Conservation (phyloP, 2,888 invertebrate genomes). For the Phytoseiulus persimilis region DNA sequence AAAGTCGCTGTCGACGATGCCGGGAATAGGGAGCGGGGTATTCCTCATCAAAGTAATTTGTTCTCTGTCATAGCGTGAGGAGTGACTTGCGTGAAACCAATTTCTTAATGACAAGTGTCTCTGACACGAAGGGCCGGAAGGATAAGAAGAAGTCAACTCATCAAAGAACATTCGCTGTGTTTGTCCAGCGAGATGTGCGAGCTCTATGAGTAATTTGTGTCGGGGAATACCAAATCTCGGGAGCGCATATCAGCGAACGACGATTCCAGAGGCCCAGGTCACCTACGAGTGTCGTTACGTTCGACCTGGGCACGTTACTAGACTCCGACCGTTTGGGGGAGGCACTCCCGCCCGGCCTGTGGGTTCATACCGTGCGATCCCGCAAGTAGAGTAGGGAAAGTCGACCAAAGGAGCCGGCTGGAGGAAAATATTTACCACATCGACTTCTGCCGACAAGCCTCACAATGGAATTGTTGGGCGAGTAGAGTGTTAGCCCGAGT, state of each 20-base stretch:
- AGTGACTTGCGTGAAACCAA: not conserved
- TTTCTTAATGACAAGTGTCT: not conserved
- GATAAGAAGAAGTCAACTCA: not conserved
- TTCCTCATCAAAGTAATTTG: not conserved
- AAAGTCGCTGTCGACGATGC: not conserved
- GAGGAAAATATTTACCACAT: not conserved
- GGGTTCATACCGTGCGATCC: too few species aligned
- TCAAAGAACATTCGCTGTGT: not conserved
- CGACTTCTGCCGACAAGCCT: not conserved
- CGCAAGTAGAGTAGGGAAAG: too few species aligned
- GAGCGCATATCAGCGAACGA: not conserved
- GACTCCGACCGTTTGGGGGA: too few species aligned
- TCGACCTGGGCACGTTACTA: too few species aligned
- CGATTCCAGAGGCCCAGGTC: too few species aligned
- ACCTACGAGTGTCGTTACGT: too few species aligned
- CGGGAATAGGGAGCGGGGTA: not conserved
- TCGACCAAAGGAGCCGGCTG: too few species aligned
- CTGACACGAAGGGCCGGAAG: not conserved
- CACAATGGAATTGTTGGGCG: not conserved
- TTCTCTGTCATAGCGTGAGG: slow-evolving; percentile 5
- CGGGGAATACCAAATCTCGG: not conserved
- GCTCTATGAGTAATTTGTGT: not conserved
- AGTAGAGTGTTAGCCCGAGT: not conserved
- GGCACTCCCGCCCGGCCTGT: too few species aligned
- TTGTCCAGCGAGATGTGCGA: not conserved